Conservation (phyloP, 2,113 vertebrate species). For the Apistogramma diplotaenia region DNA sequence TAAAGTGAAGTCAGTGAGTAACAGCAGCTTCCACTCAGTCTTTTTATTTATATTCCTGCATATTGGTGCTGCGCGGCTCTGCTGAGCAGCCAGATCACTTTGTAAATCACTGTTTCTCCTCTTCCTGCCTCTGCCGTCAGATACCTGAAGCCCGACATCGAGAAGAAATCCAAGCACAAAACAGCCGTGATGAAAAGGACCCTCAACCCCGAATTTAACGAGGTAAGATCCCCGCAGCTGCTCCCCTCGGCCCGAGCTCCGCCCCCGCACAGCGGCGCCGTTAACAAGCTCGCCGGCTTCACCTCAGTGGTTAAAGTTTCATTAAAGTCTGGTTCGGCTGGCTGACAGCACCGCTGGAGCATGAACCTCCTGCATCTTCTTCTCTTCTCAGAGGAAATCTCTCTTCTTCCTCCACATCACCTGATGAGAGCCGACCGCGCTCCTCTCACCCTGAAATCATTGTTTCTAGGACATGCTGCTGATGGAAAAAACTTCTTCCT, state of each 20-base stretch:
- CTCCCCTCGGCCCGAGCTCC: not conserved
- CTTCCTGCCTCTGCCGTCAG: constrained; percentile 51
- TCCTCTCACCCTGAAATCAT: not conserved
- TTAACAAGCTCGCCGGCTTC: not conserved
- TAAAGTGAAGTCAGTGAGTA: not conserved
- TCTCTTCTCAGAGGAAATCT: not conserved
- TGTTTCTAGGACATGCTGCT: not conserved
- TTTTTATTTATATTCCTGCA: not conserved
- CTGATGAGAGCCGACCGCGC: not conserved
- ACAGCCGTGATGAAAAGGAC: constrained; percentile 88
- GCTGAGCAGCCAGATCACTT: too few species aligned
- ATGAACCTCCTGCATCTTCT: not conserved
- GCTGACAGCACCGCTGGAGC: not conserved
- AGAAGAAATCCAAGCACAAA: constrained; percentile 91
- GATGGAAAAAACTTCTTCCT: not conserved
- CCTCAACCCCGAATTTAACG: constrained; percentile 88
- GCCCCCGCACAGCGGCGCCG: not conserved
- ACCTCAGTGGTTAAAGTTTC: not conserved
- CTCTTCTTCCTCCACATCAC: not conserved
- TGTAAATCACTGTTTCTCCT: not conserved
- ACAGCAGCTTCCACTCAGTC: not conserved
- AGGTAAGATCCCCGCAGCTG: constrained; percentile 66
- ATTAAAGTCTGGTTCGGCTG: not conserved
- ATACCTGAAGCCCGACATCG: constrained; percentile 86
- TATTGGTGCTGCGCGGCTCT: not conserved